Percentiles rank a stretch among this genome's conserved stretches.
Conservation (phyloP, 2,113 vertebrate genomes). For the Tragulus kanchil region DNA sequence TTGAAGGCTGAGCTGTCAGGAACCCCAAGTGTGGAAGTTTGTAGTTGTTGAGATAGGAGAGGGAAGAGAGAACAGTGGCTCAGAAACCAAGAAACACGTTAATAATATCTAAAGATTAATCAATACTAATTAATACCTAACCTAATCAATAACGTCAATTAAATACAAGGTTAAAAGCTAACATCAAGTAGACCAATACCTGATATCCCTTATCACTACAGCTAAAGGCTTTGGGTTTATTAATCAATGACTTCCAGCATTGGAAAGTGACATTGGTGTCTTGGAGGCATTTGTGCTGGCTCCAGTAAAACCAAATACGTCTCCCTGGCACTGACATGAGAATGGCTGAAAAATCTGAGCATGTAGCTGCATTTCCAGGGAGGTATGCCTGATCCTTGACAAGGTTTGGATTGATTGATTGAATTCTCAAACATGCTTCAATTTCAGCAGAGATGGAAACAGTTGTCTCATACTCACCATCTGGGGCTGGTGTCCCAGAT, state of each 20-base stretch:
- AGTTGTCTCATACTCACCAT: neutral
- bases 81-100: neutral
- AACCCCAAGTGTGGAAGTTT: neutral
- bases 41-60: neutral
- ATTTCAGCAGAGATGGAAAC: neutral
- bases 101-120: neutral
- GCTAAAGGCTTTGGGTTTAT: neutral
- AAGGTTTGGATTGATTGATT: neutral
- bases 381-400: neutral
- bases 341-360: neutral
- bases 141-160: neutral
- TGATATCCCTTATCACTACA: neutral
- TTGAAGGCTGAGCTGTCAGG: neutral
- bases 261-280: neutral
- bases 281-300: neutral
- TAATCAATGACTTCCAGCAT: neutral
- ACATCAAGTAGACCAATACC: neutral
- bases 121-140: neutral
- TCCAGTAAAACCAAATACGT: neutral
- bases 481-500: neutral
- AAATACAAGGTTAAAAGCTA: neutral
- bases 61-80: neutral
- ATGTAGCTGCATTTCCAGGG: neutral
- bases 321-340: neutral
- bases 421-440: conserved; percentile 11